Evolutionary conservation across 2,797 vertebrate species (phyloP).

Genomic region (Cossypha caffra): DNA sequence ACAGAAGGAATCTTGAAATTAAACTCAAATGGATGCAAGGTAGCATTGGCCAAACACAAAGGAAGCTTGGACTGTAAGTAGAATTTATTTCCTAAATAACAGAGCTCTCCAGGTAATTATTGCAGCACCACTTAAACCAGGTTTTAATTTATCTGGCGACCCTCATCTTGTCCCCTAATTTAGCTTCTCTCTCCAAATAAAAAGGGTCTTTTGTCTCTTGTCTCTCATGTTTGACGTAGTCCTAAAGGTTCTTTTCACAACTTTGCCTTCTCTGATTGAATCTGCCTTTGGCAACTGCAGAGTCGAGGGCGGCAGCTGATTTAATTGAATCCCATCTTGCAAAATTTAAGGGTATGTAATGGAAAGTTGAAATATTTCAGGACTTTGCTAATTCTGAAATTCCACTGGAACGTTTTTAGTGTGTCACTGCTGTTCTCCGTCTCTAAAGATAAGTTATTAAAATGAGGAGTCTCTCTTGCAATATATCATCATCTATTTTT

Average conservation of each 20-base stretch:
- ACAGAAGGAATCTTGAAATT: conserved; percentile 17
- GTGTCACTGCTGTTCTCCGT: not conserved
- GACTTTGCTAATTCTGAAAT: not conserved
- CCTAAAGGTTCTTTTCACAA: not conserved
- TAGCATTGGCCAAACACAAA: not conserved
- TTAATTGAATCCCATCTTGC: conserved; percentile 5
- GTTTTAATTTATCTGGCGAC: not conserved
- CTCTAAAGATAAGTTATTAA: not conserved
- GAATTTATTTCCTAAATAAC: not conserved
- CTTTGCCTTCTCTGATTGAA: not conserved
- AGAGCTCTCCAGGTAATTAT: not conserved
- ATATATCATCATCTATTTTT: not conserved
- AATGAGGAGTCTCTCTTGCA: not conserved
- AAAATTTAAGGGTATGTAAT: not conserved
- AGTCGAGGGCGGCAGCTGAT: not conserved
- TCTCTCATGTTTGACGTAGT: not conserved
- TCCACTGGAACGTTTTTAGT: not conserved
- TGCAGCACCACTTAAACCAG: rapidly evolving
- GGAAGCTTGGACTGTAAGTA: conserved; percentile 58
- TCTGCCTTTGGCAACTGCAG: not conserved
- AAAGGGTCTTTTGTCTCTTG: not conserved
- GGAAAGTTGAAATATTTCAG: conserved; percentile 6
- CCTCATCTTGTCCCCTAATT: not conserved
- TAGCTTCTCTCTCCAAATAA: not conserved
- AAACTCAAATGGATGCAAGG: not conserved